Base-by-base conservation (phyloP, 2,797 vertebrate genomes). In the Urosaurus nigricauda region DNA sequence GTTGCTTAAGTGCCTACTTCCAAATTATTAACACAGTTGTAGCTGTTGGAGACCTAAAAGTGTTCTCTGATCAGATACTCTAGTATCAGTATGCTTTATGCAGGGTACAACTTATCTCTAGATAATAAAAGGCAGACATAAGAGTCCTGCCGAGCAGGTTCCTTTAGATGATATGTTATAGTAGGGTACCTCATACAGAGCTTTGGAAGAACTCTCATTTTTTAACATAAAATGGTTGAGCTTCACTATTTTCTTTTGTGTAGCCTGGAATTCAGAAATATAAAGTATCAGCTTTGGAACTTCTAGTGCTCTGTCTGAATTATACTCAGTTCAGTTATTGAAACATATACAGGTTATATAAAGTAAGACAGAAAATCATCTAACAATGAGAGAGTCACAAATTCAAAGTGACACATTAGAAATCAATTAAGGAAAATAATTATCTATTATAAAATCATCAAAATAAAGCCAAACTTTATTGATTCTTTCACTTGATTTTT, bases 21-120 rank as follows among this genome's bases (percentile, higher is more conserved):
- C 81, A 82, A 91, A 93, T 89, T 74, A 92, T 88, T 85, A 85
- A 68, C 90, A 89, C 90, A 93, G 29, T 77, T 91, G 93, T 83
- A 91, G 87, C 89, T 94, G 92, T 92, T 85, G 81, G 83, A 89
- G 84, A 88, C 60, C 79, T 88, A 93, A 92, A 95, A 91, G 81
- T 91, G 79, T 91, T 93, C 93, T 96, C 92, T 96, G 91, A 96
- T 96, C 91, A 90, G 75, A 63, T 82, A 70, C 32, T 91, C 86
- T 83, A 1, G 12, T 86, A 51, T 90, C 90, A 89, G 89, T 83
- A 60, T 93, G 89, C 85, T 94, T 94, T 87, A 87, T 82, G 60
- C 24, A 0, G 77, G 84, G 71, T 35, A 56, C 84, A 95, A 87
- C 88, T 83, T 84, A 74, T 92, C 89, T 91, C 75, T 35, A 92